phyloP scores from a whole-genome alignment of 2,797 vertebrate species.

The Numenius phaeopus region DNA sequence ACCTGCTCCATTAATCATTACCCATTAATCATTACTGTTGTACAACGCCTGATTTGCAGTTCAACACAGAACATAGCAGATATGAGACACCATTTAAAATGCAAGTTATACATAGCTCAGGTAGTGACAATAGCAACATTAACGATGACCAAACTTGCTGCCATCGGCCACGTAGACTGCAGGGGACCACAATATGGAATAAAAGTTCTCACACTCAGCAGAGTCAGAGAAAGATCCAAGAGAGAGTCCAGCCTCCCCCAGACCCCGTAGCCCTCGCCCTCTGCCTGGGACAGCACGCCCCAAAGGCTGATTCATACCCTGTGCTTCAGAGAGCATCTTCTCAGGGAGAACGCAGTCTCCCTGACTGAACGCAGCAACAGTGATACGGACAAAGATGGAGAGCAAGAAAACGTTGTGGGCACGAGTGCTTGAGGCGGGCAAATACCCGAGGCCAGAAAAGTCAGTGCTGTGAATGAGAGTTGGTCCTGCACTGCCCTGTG shows the following conservation, averaged over 20 bases:
- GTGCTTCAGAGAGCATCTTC: too few relatives aligned
- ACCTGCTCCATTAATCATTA: too few relatives aligned
- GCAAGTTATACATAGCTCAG: not conserved
- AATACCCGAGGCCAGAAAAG: too few relatives aligned
- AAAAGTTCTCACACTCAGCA: not conserved
- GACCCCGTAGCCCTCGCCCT: too few relatives aligned
- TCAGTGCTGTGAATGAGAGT: too few relatives aligned
- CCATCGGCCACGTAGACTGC: accelerated
- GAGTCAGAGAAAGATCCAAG: not conserved
- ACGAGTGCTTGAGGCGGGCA: too few relatives aligned
- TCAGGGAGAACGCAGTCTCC: too few relatives aligned
- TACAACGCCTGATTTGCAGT: not conserved
- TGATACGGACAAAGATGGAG: too few relatives aligned
- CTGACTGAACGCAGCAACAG: too few relatives aligned
- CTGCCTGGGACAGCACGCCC: not conserved
- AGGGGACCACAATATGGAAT: accelerated
- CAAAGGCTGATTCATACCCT: not conserved
- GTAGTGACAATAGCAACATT: not conserved
- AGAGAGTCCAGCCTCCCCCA: not conserved
- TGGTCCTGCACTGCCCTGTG: too few relatives aligned
- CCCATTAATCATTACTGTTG: too few relatives aligned
- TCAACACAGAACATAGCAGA: not conserved
- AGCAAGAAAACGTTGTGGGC: too few relatives aligned
- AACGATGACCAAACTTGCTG: not conserved
- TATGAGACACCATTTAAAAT: accelerated